Percentiles rank a stretch among this genome's conserved stretches.
These are phyloP conservation scores for Knipowitschia caucasica DNA, from an alignment of 2,797 vertebrate genomes.

Conservation along the genomic window DNA sequence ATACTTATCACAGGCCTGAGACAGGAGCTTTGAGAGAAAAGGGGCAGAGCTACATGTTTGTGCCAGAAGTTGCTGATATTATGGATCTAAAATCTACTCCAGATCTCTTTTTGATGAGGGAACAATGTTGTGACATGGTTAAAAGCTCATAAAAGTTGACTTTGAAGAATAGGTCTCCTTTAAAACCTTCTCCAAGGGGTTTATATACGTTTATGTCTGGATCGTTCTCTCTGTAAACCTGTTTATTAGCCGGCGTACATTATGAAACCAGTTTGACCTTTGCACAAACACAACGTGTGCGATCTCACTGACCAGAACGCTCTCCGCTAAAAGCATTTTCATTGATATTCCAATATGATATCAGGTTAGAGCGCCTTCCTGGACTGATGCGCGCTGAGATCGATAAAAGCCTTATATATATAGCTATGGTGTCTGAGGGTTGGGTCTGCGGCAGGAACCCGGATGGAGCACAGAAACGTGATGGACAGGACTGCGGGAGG, in stretches of 20 bases:
- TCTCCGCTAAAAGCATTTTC: conserved; percentile 32
- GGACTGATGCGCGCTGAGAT: conserved; percentile 49
- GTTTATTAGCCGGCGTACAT: neutral
- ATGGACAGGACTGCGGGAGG: no score
- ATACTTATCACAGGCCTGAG: no score
- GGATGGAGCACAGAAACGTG: conserved; percentile 25
- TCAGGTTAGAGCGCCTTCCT: conserved; percentile 41
- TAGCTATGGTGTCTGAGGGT: conserved; percentile 18
- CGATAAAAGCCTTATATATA: conserved; percentile 42
- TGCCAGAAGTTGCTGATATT: no score
- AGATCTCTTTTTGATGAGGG: no score
- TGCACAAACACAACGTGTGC: conserved; percentile 15
- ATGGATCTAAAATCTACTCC: no score
- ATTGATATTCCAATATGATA: conserved; percentile 38
- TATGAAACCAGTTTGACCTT: conserved; percentile 12
- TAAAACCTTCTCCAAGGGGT: neutral
- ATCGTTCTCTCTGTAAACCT: neutral
- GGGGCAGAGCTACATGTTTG: no score
- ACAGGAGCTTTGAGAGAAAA: no score
- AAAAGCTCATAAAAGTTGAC: no score
- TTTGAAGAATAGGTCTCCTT: neutral
- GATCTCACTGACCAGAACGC: conserved; percentile 16
- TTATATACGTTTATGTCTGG: neutral
- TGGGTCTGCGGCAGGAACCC: conserved; percentile 24
- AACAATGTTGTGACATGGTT: no score